Base-by-base conservation (phyloP, 1,140 invertebrate genomes). In the Orchesella cincta region DNA sequence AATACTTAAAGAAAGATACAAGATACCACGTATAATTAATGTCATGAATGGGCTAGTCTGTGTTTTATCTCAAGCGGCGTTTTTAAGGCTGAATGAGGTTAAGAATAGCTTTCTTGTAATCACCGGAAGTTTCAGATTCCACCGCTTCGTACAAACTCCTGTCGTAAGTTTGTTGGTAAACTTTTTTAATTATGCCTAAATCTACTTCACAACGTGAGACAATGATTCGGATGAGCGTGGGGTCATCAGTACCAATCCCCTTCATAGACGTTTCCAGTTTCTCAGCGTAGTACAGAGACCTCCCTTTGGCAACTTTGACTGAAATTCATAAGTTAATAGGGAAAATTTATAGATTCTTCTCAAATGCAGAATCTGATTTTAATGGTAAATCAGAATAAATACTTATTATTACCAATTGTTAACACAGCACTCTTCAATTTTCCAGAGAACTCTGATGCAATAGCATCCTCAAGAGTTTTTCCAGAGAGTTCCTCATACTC, bases 111-210 rank as follows among this genome's bases (percentile, higher is more conserved):
- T 46, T 36, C 31, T 29, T 76, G 78, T 81, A 81, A 51, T 81
- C 80, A 31, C 80, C 80, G 31, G 71, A 72, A 75, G 80, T 81
- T 73, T 81, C 80, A 18, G 36, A 90, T 88, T 85, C 86, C 54
- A 93, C 86, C 77, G 88, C 89, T 83, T 89, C 90, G 74, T 88
- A 87, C 67, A 93, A 84, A 0, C 91, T 91, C 82, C 91, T 92
- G 81, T 90, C 89, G 83, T 92, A 92, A 52, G 90, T 86, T 2
- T 88, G 86, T 83, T 91, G 89, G 84, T 90, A 92, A 80, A 92
- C 90, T 46, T 87, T 83, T 84, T 92, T 92, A 80, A 93, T 91
- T 79, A 88, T 87, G 23, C 85, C 90, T 81, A 93, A 86, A 86
- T 93, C 92, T 62, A 91, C 87, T 75, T 82, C 81, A 52, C 62